These are phyloP conservation scores for Tachuris rubrigastra DNA, from an alignment of 2,113 vertebrate genomes.

Conservation along the genomic window DNA sequence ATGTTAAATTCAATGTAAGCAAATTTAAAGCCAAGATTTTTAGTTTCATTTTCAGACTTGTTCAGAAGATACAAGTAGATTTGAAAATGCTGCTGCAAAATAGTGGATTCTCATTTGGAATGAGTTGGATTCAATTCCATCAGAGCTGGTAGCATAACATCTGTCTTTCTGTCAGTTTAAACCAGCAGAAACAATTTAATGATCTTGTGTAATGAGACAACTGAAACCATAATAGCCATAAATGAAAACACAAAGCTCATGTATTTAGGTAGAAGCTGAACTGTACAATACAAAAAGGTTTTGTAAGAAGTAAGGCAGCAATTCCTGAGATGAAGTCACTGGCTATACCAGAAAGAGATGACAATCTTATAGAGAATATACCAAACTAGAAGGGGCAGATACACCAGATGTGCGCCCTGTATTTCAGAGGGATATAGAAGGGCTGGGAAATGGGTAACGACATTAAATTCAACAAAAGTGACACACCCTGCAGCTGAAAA, in stretches of 20 bases:
- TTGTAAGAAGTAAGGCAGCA: not conserved
- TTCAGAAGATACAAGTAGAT: not conserved
- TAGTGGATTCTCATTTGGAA: not conserved
- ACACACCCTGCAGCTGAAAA: rapidly evolving
- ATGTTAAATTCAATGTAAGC: not conserved
- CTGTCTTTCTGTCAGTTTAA: not conserved
- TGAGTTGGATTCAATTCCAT: not conserved
- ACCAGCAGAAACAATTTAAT: not conserved
- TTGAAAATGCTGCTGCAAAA: not conserved
- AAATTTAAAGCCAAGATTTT: not conserved
- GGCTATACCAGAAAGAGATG: not conserved
- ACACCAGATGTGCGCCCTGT: rapidly evolving
- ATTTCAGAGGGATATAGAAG: not conserved
- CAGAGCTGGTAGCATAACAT: not conserved
- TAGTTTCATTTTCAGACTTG: not conserved
- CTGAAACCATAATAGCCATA: not conserved
- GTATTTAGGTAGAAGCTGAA: not conserved
- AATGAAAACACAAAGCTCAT: not conserved
- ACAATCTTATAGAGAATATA: not conserved
- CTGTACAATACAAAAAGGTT: not conserved
- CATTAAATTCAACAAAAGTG: not conserved
- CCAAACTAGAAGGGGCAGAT: rapidly evolving
- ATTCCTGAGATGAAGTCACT: not conserved
- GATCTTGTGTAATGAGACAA: not conserved
- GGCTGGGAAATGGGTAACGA: not conserved